Conservation (phyloP, 2,888 invertebrate genomes). For the Cephus nigrinus region DNA sequence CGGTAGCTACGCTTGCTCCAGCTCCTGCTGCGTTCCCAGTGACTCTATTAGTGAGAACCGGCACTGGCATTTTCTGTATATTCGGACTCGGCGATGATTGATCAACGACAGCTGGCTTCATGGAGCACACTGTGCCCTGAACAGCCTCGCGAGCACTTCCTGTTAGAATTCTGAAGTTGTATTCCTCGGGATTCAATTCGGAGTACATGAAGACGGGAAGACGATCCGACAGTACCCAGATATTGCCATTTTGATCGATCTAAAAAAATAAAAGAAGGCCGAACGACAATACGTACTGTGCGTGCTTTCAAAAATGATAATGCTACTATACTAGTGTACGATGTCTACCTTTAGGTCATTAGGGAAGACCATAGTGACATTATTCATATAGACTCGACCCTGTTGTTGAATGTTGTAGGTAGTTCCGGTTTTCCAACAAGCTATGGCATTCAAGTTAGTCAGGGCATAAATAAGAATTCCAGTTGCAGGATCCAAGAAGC, state of each 20-base stretch:
- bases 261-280: constrained; percentile 19
- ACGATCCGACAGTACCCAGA: constrained; percentile 82
- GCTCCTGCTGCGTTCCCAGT: neutral
- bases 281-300: neutral
- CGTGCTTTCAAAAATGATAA: neutral
- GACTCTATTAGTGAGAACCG: neutral
- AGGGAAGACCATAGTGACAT: constrained; percentile 79
- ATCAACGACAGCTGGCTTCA: constrained; percentile 54
- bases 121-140: constrained; percentile 78
- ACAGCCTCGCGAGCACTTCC: constrained; percentile 78
- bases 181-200: constrained; percentile 71
- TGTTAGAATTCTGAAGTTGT: constrained; percentile 79
- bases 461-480: constrained; percentile 81
- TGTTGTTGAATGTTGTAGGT: constrained; percentile 78
- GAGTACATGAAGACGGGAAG: constrained; percentile 79
- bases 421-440: constrained; percentile 81
- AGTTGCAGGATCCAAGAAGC: constrained; percentile 77
- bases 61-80: neutral
- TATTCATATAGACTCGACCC: constrained; percentile 78
- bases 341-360: constrained; percentile 77
- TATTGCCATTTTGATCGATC: constrained; percentile 73
- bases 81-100: neutral
- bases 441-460: constrained; percentile 80
- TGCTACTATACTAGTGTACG: neutral
- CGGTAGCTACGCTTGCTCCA: neutral